Evolutionary conservation across 2,113 vertebrate genomes (phyloP).

Genomic region (Pterophyllum scalare): DNA sequence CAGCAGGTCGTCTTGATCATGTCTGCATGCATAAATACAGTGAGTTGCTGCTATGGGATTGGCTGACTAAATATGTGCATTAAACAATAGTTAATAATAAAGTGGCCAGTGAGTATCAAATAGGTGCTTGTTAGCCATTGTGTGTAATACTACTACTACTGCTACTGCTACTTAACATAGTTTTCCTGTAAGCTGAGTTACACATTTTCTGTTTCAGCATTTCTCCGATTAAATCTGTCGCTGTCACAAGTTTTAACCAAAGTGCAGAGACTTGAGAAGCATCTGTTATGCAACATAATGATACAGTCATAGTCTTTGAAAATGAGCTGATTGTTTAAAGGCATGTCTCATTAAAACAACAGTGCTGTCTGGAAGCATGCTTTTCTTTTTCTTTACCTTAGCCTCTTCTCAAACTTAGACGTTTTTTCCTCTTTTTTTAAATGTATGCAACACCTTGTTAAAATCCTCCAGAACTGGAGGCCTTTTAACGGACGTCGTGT

Average conservation of each 20-base stretch:
- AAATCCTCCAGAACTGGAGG: slow-evolving; percentile 62
- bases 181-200: slow-evolving; percentile 5
- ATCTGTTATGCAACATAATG: slow-evolving; percentile 29
- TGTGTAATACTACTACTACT: too few relatives aligned
- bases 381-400: slow-evolving; percentile 37
- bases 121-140: too few relatives aligned
- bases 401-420: slow-evolving; percentile 1
- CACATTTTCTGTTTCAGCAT: slow-evolving; percentile 22
- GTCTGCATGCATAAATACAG: background rate
- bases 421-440: slow-evolving; percentile 19
- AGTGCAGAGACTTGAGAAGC: slow-evolving; percentile 31
- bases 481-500: slow-evolving; percentile 65
- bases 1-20: background rate
- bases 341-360: slow-evolving; percentile 48
- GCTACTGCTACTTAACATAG: background rate
- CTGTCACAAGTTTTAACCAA: slow-evolving; percentile 49
- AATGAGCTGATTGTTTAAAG: slow-evolving; percentile 39
- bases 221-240: slow-evolving; percentile 51
- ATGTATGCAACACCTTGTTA: slow-evolving; percentile 73
- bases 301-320: slow-evolving; percentile 34
- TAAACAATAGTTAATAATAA: too few relatives aligned
- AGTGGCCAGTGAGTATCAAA: too few relatives aligned
- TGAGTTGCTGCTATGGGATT: background rate
- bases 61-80: too few relatives aligned
- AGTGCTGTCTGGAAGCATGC: slow-evolving; percentile 41